Percentiles rank a stretch among this genome's conserved stretches.
These are phyloP conservation scores for Monochamus alternatus DNA, from an alignment of 2,888 invertebrate species.

Conservation along the genomic window DNA sequence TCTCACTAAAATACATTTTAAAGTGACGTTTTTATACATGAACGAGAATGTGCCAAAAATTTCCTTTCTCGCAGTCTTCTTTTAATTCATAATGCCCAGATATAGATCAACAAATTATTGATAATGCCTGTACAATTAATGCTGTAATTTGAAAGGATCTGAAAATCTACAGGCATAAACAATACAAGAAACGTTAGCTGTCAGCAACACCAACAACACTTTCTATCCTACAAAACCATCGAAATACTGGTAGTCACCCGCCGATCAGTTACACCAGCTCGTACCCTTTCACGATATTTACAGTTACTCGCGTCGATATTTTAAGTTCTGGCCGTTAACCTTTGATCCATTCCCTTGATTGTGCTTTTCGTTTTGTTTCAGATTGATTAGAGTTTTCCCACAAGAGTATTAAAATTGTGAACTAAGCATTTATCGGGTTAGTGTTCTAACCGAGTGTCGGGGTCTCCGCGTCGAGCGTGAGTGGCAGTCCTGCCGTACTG, in stretches of 20 bases:
- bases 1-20: no score
- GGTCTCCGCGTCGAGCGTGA: conserved; percentile 43
- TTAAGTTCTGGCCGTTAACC: conserved; percentile 24
- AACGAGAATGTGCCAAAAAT: no score
- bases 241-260: conserved; percentile 19
- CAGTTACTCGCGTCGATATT: conserved; percentile 28
- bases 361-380: conserved; percentile 28
- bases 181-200: not conserved
- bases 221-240: conserved; percentile 16
- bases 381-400: conserved; percentile 36
- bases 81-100: no score
- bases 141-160: not conserved
- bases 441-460: conserved; percentile 49
- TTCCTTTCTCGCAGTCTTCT: no score
- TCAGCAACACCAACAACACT: not conserved
- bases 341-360: conserved; percentile 26
- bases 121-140: no score
- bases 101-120: no score
- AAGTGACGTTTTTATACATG: no score
- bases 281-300: conserved; percentile 27
- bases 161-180: not conserved
- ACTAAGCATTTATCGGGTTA: conserved; percentile 40
- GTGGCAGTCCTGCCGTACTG: conserved; percentile 38
- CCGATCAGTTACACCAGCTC: conserved; percentile 15
- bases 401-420: conserved; percentile 36